Base-by-base conservation (phyloP, 2,888 invertebrate genomes). In the Amblyjoppa fuscipennis region DNA sequence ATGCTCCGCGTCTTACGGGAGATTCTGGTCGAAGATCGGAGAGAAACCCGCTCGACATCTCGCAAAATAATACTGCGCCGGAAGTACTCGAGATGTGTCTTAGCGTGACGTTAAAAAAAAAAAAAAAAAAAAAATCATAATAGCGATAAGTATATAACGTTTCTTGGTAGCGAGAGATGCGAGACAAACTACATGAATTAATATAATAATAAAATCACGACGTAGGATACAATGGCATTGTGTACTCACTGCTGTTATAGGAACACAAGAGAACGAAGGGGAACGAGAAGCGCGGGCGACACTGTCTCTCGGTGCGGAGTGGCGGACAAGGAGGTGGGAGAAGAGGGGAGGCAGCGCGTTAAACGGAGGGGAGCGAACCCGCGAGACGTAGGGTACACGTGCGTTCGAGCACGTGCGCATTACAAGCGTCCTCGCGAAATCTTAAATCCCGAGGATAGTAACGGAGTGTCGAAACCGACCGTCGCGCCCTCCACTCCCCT, bases 381-480 rank as follows among this genome's bases (percentile, higher is more conserved):
- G 75, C 61, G 71, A 70, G 69, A 66, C 45, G 74, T 61, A 73
- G 45, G 49, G 45, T 76, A 82, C 85, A 85, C 85, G 85, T 85
- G 85, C 71, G 85, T 79, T 71, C 31, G 85, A 85, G 82, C 85
- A 85, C 85, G 85, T 85, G 85, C 85, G 85, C 79, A 73, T 38
- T 56, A 76, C 64, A 71, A 73, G 41, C 73, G 78, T 74, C 51
- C 78, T 49, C 61, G 81, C 61, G 61, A 74, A 82, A 79, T 75
- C 38, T 73, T 73, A 73, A 73, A 41, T 20, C 38, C 34, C 11
- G 59, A 56, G 73, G 34, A 73, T 11, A 56, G 59, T 61, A 16
- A 45, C 56, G 20, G 56, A 56, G 56, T 20, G 9, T 7, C 70
- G 7, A 51, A 51, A 7, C 38, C 49, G 70, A 74, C 59, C 73